Conservation (phyloP, 1,140 invertebrate species). For the Pomacea maculata region DNA sequence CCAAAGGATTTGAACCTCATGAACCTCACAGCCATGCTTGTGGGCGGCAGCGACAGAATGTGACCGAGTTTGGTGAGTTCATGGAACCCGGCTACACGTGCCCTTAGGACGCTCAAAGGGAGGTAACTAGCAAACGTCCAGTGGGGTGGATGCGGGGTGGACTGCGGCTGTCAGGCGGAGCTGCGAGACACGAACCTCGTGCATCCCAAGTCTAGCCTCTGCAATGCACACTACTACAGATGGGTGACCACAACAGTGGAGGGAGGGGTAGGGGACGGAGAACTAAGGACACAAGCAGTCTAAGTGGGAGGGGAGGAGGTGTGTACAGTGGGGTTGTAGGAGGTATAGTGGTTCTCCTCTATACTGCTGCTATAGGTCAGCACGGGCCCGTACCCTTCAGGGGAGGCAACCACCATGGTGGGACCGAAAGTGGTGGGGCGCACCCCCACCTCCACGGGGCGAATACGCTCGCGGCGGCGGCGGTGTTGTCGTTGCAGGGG, state of each 20-base stretch:
- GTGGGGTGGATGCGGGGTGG: too few relatives aligned
- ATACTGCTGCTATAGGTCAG: slow-evolving; percentile 58
- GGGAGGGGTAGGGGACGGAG: neutral
- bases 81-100: too few relatives aligned
- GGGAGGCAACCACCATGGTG: slow-evolving; percentile 20
- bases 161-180: neutral
- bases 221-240: neutral
- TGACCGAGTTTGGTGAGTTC: too few relatives aligned
- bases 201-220: neutral
- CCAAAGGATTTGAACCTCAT: too few relatives aligned
- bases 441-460: slow-evolving; percentile 47
- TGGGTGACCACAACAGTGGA: too few relatives aligned
- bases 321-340: neutral
- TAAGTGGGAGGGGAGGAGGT: neutral
- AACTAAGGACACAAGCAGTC: neutral
- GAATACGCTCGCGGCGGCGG: slow-evolving; percentile 40
- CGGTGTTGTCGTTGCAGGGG: slow-evolving; percentile 40
- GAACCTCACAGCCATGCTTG: too few relatives aligned
- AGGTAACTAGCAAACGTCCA: neutral
- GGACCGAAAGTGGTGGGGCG: slow-evolving; percentile 42
- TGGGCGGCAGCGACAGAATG: too few relatives aligned
- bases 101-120: neutral
- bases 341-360: slow-evolving; percentile 51
- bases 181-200: neutral
- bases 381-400: slow-evolving; percentile 41